Evolutionary conservation across 2,888 invertebrate species (phyloP), one percentile per base, ranked within the genome.

Genomic region (Ochlodes sylvanus): DNA sequence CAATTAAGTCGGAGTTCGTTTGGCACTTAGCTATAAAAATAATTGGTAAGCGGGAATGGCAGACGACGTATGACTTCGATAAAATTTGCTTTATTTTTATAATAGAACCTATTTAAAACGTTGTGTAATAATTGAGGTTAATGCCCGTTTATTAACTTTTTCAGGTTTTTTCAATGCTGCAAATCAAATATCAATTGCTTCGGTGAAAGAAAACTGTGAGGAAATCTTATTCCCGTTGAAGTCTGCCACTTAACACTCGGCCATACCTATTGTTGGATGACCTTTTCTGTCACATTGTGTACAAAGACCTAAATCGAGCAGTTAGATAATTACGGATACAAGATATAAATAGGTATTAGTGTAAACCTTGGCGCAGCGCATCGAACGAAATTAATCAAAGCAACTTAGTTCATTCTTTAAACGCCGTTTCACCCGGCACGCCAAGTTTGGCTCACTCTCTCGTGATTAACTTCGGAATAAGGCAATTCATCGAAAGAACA

Each of bases 401-500:
- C 70, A 81, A 84, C 79, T 83, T 79, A 70, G 75, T 73, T 76
- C 81, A 79, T 83, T 81, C 79, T 77, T 81, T 81, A 81, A 83
- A 79, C 75, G 72, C 72, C 74, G 71, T 74, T 69, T 72, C 67
- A 69, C 66, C 67, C 56, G 61, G 61, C 61, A 41, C 67, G 50
- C 63, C 44, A 50, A 67, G 60, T 67, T 67, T 34, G 67, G 47
- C 58, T 67, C 67, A 67, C 67, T 67, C 62, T 80, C 77, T 78
- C 77, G 78, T 83, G 85, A 89, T 88, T 89, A 88, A 89, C 86
- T 89, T 84, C 77, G 77, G 82, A 83, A 86, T 85, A 85, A 86
- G 79, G 82, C 85, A 84, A 88, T 89, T 87, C 84, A 86, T 84
- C 81, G 81, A 47, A 62, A 68, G 67, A 85, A 87, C 87, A 88